Evolutionary conservation across 92 coral and sea anemone species (phyloP).

Genomic region (Palythoa grandis): DNA sequence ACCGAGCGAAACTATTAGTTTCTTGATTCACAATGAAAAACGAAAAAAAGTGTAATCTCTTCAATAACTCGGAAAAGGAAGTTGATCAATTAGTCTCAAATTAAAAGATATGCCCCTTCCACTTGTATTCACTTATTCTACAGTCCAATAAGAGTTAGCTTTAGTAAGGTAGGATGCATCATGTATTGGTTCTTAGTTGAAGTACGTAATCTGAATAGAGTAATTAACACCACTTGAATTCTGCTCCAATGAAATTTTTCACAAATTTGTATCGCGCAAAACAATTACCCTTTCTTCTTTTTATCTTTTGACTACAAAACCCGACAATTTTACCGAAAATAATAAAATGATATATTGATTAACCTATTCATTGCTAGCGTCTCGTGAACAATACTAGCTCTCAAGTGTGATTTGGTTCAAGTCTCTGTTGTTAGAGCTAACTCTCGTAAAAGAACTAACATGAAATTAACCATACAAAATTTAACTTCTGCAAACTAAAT

Average conservation of each 20-base stretch:
- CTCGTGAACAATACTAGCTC: neutral
- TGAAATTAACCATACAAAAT: no score
- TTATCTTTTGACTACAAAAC: neutral
- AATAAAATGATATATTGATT: neutral
- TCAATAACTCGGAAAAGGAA: neutral
- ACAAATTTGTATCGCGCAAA: neutral
- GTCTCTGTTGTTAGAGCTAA: no score
- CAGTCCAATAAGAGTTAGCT: no score
- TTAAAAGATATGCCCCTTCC: neutral
- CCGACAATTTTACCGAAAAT: neutral
- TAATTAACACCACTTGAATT: neutral
- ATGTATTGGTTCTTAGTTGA: no score
- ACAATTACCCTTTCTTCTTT: neutral
- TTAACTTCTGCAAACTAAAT: no score
- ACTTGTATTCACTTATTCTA: neutral
- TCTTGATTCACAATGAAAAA: neutral
- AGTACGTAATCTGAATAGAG: neutral
- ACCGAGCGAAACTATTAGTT: no score
- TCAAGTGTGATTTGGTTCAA: no score
- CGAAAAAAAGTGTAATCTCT: neutral
- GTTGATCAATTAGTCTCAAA: neutral
- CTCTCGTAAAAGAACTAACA: no score
- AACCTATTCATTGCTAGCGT: neutral
- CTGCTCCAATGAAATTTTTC: neutral
- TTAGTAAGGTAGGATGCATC: no score